These are phyloP conservation scores for Antennarius maculatus DNA, from an alignment of 2,797 vertebrate species.

Conservation along the genomic window DNA sequence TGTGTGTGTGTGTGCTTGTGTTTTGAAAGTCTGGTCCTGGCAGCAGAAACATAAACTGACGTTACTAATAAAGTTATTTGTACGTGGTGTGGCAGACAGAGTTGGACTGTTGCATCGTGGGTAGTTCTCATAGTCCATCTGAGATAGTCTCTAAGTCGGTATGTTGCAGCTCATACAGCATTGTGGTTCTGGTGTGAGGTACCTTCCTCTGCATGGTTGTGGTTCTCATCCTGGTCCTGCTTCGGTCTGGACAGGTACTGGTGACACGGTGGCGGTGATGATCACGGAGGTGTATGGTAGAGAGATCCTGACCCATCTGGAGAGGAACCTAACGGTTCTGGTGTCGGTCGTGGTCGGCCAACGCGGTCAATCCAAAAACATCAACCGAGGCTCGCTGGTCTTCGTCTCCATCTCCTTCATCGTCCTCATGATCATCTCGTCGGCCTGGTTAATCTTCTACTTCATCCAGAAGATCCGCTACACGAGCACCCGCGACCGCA, in stretches of 20 bases:
- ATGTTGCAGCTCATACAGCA: neutral
- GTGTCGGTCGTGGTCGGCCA: conserved; percentile 90
- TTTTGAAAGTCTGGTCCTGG: neutral
- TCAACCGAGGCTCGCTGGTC: conserved; percentile 92
- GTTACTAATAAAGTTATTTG: neutral
- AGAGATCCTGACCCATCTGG: conserved; percentile 91
- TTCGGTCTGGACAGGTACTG: conserved; percentile 84
- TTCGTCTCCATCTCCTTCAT: conserved; percentile 98
- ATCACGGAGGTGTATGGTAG: conserved; percentile 93
- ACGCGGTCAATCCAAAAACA: conserved; percentile 86
- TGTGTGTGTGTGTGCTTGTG: conserved; percentile 1
- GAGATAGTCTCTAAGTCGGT: neutral
- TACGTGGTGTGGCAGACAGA: neutral
- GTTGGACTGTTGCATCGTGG: too few species aligned
- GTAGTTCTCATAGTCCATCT: too few species aligned
- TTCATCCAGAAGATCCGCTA: conserved; percentile 98
- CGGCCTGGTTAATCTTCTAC: conserved; percentile 98
- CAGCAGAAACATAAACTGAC: neutral
- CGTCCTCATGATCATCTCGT: conserved; percentile 97
- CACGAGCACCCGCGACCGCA: conserved; percentile 91
- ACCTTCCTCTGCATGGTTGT: too few species aligned
- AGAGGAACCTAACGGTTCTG: conserved; percentile 92
- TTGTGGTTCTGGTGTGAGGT: neutral
- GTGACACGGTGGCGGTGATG: conserved; percentile 96
- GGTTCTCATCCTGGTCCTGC: neutral